Conservation (phyloP, 2,113 vertebrate species). For the Lamprologus lemairii region DNA sequence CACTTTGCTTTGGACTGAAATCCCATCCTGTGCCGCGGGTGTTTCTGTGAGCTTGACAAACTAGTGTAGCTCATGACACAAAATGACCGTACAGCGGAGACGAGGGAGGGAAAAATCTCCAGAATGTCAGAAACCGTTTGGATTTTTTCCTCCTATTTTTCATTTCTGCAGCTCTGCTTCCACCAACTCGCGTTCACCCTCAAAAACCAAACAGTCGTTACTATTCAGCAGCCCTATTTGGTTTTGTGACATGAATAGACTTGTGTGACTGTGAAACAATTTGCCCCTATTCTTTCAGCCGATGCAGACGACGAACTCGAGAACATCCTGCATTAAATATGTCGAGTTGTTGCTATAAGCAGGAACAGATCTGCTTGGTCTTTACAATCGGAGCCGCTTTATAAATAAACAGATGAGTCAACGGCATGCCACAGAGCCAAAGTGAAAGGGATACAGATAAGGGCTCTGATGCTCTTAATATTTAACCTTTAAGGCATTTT, state of each 20-base stretch:
- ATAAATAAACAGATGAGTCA: conserved; percentile 47
- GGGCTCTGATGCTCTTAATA: background rate
- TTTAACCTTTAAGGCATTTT: conserved; percentile 42
- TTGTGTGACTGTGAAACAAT: background rate
- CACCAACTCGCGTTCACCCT: background rate
- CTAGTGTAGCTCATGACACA: background rate
- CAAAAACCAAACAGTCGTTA: background rate
- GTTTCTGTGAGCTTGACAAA: background rate
- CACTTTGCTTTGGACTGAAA: background rate
- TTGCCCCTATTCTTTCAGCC: conserved; percentile 17
- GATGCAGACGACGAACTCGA: background rate
- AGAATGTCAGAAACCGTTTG: background rate
- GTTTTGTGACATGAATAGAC: background rate
- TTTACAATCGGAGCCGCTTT: conserved; percentile 7
- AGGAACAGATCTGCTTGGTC: conserved; percentile 14
- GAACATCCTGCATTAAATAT: conserved; percentile 44
- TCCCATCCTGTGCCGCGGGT: conserved; percentile 12
- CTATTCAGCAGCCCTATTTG: background rate
- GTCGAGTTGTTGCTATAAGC: conserved; percentile 32
- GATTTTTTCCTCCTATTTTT: background rate
- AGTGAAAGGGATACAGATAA: conserved; percentile 4
- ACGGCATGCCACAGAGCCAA: background rate
- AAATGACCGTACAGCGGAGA: background rate
- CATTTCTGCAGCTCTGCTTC: background rate
- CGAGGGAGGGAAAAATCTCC: background rate